These are phyloP conservation scores for Desmodus rotundus DNA, from an alignment of 2,113 vertebrate genomes.

Conservation along the genomic window DNA sequence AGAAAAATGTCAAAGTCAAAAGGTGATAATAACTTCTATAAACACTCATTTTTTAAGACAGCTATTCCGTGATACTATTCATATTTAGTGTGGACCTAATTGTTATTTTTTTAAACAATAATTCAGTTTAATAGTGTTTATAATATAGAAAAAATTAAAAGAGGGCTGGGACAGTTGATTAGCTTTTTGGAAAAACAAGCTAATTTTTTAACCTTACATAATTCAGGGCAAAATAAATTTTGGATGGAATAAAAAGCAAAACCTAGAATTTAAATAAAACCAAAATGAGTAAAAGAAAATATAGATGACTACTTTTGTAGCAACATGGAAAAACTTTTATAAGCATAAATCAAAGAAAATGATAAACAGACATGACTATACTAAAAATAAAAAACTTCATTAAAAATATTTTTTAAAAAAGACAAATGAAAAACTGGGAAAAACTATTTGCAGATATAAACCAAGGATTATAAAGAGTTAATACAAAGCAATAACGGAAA, in stretches of 20 bases:
- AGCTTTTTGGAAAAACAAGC: constrained; percentile 8
- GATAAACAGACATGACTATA: background rate
- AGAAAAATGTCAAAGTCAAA: background rate
- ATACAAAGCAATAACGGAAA: background rate
- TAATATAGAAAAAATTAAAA: background rate
- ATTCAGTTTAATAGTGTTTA: constrained; percentile 8
- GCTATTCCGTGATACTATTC: background rate
- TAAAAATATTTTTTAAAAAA: background rate
- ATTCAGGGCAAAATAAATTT: constrained; percentile 12
- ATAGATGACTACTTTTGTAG: background rate
- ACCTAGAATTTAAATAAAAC: background rate
- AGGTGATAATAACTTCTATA: background rate
- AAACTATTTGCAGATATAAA: background rate
- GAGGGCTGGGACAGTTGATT: background rate
- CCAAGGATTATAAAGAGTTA: background rate
- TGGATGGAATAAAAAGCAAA: background rate
- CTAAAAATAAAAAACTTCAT: constrained; percentile 16
- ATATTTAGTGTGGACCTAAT: background rate
- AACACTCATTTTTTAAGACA: constrained; percentile 16
- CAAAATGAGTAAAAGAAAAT: constrained; percentile 8
- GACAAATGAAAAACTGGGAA: background rate
- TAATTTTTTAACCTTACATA: background rate
- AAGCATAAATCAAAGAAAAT: background rate
- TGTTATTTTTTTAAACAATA: background rate
- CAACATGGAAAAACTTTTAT: background rate